phyloP scores from a whole-genome alignment of 2,888 invertebrate genomes.

The Meganola albula region DNA sequence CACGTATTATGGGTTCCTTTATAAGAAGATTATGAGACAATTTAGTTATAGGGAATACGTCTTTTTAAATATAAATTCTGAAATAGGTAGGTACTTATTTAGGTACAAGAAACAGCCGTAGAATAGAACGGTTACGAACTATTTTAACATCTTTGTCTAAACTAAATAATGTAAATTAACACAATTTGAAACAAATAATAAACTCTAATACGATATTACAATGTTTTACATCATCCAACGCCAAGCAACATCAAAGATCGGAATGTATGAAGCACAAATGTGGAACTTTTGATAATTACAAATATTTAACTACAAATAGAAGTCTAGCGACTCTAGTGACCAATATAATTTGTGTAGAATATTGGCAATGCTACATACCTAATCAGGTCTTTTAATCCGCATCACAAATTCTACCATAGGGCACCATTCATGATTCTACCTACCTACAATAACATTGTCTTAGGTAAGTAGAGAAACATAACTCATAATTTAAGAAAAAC shows the following conservation, averaged over 20 bases:
- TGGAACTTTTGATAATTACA: conserved; percentile 51
- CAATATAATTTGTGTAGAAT: conserved; percentile 34
- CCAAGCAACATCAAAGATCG: conserved; percentile 70
- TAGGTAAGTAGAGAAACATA: too few relatives aligned
- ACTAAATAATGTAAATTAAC: conserved; percentile 66
- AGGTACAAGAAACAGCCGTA: conserved; percentile 57
- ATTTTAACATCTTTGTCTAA: conserved; percentile 69
- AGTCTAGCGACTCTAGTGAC: conserved; percentile 72
- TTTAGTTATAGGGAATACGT: conserved; percentile 58
- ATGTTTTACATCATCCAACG: conserved; percentile 70
- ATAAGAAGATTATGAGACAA: conserved; percentile 66
- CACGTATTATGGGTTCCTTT: conserved; percentile 58
- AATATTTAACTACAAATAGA: conserved; percentile 65
- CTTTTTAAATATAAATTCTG: conserved; percentile 63
- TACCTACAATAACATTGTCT: too few relatives aligned
- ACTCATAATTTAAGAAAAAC: too few relatives aligned
- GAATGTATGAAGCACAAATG: conserved; percentile 65
- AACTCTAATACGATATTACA: conserved; percentile 50
- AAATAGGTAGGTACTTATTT: conserved; percentile 57
- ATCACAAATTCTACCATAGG: conserved; percentile 10
- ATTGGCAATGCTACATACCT: conserved; percentile 27
- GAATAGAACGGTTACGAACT: conserved; percentile 62
- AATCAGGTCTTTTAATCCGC: conserved; percentile 11
- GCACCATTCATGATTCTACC: conserved; percentile 18
- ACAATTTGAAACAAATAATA: conserved; percentile 59